Base-by-base conservation (phyloP, 2,113 vertebrate genomes). In the Rafetus swinhoei region DNA sequence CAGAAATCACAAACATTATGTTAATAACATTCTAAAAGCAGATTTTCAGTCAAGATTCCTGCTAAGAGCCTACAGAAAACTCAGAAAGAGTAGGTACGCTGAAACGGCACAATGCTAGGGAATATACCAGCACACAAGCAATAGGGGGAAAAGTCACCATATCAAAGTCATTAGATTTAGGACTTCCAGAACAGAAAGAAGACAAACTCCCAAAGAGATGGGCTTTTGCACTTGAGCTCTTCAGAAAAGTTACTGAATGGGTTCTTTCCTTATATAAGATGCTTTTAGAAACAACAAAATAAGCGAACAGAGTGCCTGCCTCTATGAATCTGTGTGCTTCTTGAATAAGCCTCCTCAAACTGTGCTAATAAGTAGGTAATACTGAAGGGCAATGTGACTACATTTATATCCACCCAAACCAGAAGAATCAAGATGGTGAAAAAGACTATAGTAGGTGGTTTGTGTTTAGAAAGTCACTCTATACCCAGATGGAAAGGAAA, bases 281-380 rank as follows among this genome's bases (percentile, higher is more conserved):
- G 32, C 92, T 91, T 96, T 96, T 81, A 97, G 53, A 45, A 91
- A 89, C 87, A 90, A 88, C 35, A 94, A 60, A 96, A 95, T 15
- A 18, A 60, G 7, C 22, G 6, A 84, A 9, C 2, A 32, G n/a
- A 14, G 12, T 50, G 14, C 7, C 80, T 92, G 86, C 86, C 83
- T 92, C 60, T 80, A 4, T 45, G 56, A 57, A 96, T 86, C 88
- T 86, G n/a, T 86, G 57, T 62, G 22, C 1, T 5, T 19, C 79
- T 22, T 92, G 6, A 72, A 79, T 22, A 6, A 82, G 62, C 24
- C 85, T 92, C 65, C 94, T 87, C 54, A 89, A 62, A 79, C n/a
- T 54, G 74, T 82, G 45, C 82, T 92, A 89, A 95, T 83, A 84
- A 94, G 50, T 35, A 79, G 14, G 84, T 82, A 50, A 84, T 55